phyloP scores from a whole-genome alignment of 2,888 invertebrate genomes.

The Osmoderma eremita region DNA sequence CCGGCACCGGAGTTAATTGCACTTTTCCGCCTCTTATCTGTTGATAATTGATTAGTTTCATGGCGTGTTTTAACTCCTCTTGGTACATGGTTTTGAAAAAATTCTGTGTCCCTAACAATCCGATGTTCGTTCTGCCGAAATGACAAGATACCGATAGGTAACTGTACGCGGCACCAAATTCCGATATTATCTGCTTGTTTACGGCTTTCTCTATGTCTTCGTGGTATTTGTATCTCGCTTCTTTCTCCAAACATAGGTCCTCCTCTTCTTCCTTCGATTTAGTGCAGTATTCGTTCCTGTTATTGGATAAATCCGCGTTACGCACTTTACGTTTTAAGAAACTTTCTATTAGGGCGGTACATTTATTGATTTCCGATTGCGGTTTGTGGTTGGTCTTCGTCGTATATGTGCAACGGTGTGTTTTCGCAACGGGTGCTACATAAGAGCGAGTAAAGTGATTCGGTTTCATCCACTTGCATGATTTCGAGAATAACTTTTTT shows the following conservation, averaged over 20 bases:
- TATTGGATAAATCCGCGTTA: background rate
- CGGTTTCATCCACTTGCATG: too few species aligned
- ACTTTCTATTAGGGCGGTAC: too few species aligned
- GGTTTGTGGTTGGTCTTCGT: too few species aligned
- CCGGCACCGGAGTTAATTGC: constrained; percentile 55
- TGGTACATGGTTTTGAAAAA: constrained; percentile 66
- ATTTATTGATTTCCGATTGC: too few species aligned
- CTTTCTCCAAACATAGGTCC: background rate
- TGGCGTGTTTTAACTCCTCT: constrained; percentile 65
- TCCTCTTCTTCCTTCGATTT: background rate
- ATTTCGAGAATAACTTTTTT: too few species aligned
- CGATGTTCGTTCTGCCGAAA: constrained; percentile 64
- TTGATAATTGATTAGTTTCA: constrained; percentile 63
- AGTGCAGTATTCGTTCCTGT: constrained; percentile 4
- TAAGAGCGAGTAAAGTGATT: too few species aligned
- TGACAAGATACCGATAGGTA: constrained; percentile 71
- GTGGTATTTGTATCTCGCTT: constrained; percentile 55
- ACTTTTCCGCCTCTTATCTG: constrained; percentile 65
- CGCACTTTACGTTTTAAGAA: too few species aligned
- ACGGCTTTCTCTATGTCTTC: constrained; percentile 65
- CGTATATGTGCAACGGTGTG: too few species aligned
- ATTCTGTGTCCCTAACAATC: constrained; percentile 62
- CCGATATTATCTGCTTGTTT: constrained; percentile 69
- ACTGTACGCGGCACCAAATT: constrained; percentile 70
- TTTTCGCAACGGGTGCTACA: too few species aligned